phyloP scores from a whole-genome alignment of 2,888 invertebrate genomes.

The Agapetus fuscipes region DNA sequence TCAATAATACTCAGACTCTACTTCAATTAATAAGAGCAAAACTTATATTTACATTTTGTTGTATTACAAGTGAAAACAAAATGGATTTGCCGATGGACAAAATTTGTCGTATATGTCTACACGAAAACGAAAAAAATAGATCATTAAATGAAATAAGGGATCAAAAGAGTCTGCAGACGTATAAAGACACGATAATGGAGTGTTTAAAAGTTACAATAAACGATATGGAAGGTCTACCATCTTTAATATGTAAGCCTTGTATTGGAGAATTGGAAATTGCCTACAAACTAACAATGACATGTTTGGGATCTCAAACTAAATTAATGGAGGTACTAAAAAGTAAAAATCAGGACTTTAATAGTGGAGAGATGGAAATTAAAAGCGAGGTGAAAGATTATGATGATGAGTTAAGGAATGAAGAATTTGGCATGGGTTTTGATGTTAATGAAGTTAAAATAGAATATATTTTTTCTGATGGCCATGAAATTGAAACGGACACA shows the following conservation, averaged over 20 bases:
- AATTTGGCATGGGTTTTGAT: too few relatives aligned
- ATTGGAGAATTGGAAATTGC: conserved; percentile 10
- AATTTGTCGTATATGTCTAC: conserved; percentile 11
- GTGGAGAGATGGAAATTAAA: too few relatives aligned
- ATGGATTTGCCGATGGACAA: neutral
- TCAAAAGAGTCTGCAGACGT: conserved; percentile 1
- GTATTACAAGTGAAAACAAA: too few relatives aligned
- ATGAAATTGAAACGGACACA: too few relatives aligned
- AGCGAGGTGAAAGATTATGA: neutral
- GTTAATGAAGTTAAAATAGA: too few relatives aligned
- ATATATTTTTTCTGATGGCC: too few relatives aligned
- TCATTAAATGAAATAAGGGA: conserved; percentile 6
- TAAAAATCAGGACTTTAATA: neutral
- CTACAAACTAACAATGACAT: conserved; percentile 7
- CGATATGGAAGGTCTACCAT: conserved; percentile 11
- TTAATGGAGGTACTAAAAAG: neutral
- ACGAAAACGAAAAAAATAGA: neutral
- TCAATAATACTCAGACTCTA: too few relatives aligned
- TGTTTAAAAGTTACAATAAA: conserved; percentile 9
- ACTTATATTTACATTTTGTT: too few relatives aligned
- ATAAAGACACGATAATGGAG: conserved; percentile 6
- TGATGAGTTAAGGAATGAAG: neutral
- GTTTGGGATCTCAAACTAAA: neutral
- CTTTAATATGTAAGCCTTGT: conserved; percentile 9
- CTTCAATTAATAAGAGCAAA: too few relatives aligned